These are phyloP conservation scores for Tiliqua scincoides DNA, from an alignment of 2,113 vertebrate species.

Conservation along the genomic window DNA sequence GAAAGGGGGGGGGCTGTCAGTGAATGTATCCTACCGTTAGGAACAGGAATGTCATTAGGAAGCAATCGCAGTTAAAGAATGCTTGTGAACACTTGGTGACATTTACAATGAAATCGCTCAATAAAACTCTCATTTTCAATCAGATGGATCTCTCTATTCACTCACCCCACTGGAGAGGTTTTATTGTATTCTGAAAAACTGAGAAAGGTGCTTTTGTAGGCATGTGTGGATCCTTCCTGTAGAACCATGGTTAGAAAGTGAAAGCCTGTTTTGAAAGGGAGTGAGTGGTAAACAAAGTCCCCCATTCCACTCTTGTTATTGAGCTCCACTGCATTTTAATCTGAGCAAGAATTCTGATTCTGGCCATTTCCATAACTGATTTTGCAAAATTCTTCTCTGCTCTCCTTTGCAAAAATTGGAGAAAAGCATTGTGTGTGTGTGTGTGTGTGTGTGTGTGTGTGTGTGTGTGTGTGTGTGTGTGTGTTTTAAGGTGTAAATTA, in stretches of 20 bases:
- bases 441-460: too few relatives aligned
- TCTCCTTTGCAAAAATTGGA: too few relatives aligned
- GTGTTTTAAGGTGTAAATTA: too few relatives aligned
- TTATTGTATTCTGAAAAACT: not conserved
- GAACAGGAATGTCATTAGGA: slow-evolving; percentile 55
- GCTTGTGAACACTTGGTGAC: slow-evolving; percentile 26
- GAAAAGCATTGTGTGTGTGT: too few relatives aligned
- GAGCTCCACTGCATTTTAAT: too few relatives aligned
- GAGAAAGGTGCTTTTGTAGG: not conserved
- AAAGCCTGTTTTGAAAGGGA: too few relatives aligned
- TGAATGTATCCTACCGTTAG: slow-evolving; percentile 55
- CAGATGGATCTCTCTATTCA: not conserved
- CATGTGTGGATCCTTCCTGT: not conserved
- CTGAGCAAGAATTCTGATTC: too few relatives aligned
- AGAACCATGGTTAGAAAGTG: not conserved
- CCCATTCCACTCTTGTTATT: too few relatives aligned
- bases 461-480: too few relatives aligned
- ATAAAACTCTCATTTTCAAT: not conserved
- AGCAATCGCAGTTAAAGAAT: slow-evolving; percentile 45
- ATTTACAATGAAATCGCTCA: slow-evolving; percentile 31
- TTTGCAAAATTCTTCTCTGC: too few relatives aligned
- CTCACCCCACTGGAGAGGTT: not conserved
- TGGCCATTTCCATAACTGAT: too few relatives aligned
- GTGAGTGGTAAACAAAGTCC: too few relatives aligned
- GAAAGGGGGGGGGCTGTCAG: slow-evolving; percentile 45